Evolutionary conservation across 1,140 invertebrate genomes (phyloP), one percentile per base, ranked within the genome.

Genomic region (Berghia stephanieae): DNA sequence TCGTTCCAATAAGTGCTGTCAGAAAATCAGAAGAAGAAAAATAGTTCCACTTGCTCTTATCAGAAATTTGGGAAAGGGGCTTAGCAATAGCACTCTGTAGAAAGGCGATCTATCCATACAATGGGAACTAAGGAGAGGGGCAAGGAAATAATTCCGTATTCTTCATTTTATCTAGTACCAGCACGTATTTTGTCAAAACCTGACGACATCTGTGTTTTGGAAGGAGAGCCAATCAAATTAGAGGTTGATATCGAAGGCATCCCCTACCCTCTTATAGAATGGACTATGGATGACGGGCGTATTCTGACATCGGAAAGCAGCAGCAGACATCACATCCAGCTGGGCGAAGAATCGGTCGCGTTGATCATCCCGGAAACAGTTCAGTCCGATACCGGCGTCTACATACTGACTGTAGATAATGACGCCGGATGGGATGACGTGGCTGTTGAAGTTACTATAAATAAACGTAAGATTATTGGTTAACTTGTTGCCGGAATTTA

Each of bases 331-430:
- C 18, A 80, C 80, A 71, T 68, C 79, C n/a, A n/a, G n/a, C n/a
- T n/a, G n/a, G n/a, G n/a, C n/a, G n/a, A n/a, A n/a, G 76, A 77
- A 16, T 76, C 77, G 24, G 80, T 79, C 21, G 94, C 80, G 18
- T 75, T 88, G 66, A 83, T 76, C 44, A 84, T 88, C 31, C 78
- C 79, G 34, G 69, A 80, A 27, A 81, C 80, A 43, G 75, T 78
- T 40, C 44, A 81, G 13, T 77, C 83, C 18, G 85, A 88, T 46
- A 73, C 75, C 24, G 84, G 82, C 34, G 68, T 69, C n/a, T 87
- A 84, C 78, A 96, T 95, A 6, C 97, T 96, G 87, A 92, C 95
- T 75, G 96, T 96, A 18, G 92, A 93, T 21, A 98, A 98, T 87
- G 94, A 96, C 81, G 90, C 96, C 66, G 97, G 97, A 69, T 67